Percentiles rank a stretch among this genome's conserved stretches.
phyloP scores from a whole-genome alignment of 2,113 vertebrate species.

The Erythrolamprus reginae region DNA sequence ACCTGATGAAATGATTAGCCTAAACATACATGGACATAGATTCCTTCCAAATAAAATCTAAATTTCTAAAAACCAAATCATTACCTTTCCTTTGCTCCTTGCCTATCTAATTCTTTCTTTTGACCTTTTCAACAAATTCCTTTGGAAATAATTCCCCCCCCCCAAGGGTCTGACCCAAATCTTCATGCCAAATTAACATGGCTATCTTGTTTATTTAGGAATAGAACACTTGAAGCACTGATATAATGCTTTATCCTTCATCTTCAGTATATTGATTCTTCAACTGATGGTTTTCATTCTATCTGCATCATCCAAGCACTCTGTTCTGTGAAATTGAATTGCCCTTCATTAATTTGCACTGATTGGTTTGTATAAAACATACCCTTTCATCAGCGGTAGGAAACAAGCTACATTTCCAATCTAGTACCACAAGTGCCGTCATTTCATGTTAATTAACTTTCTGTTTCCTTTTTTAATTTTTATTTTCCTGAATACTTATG shows the following conservation, averaged over 20 bases:
- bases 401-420: background rate
- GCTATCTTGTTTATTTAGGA: background rate
- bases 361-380: fast-evolving
- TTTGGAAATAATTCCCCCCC: background rate
- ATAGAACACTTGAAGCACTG: background rate
- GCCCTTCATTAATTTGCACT: constrained; percentile 7
- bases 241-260: background rate
- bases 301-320: background rate
- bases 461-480: background rate
- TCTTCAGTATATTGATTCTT: background rate
- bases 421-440: background rate
- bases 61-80: background rate
- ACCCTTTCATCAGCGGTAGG: background rate
- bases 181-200: background rate
- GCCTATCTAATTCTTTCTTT: background rate
- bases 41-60: background rate
- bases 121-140: background rate
- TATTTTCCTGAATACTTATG: constrained; percentile 7
- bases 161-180: background rate
- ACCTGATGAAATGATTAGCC: background rate
- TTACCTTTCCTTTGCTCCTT: background rate
- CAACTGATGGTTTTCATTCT: background rate
- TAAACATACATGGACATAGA: too few relatives aligned
- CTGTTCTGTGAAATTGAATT: background rate
- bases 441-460: constrained; percentile 6